Evolutionary conservation across 2,797 vertebrate genomes (phyloP).

Genomic region (Amazona ochrocephala): DNA sequence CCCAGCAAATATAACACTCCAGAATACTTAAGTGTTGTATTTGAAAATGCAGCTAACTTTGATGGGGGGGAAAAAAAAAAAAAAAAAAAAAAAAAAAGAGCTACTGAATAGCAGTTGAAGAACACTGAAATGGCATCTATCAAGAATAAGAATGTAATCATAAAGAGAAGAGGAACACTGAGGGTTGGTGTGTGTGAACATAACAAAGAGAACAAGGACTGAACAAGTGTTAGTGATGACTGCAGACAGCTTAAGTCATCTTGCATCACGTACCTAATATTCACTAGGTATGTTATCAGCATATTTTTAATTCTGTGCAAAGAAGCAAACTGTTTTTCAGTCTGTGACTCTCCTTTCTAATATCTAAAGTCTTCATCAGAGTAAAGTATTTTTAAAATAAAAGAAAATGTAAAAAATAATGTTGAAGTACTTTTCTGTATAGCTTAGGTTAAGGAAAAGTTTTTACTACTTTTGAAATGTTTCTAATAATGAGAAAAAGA

Average conservation of each 20-base stretch:
- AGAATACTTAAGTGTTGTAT: neutral
- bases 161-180: neutral
- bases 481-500: neutral
- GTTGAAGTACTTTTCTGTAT: neutral
- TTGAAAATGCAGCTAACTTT: neutral
- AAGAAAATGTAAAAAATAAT: neutral
- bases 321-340: neutral
- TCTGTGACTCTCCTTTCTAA: neutral
- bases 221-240: neutral
- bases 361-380: neutral
- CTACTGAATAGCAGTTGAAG: neutral
- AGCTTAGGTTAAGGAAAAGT: neutral
- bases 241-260: neutral
- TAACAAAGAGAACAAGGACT: neutral
- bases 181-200: neutral
- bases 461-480: neutral
- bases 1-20: neutral
- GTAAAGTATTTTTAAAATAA: neutral
- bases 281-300: neutral
- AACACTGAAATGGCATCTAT: neutral
- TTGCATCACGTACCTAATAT: neutral
- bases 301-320: neutral
- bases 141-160: neutral
- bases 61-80: neutral
- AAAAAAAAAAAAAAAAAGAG: neutral